phyloP scores from a whole-genome alignment of 2,113 vertebrate species.

The Chionomys nivalis region DNA sequence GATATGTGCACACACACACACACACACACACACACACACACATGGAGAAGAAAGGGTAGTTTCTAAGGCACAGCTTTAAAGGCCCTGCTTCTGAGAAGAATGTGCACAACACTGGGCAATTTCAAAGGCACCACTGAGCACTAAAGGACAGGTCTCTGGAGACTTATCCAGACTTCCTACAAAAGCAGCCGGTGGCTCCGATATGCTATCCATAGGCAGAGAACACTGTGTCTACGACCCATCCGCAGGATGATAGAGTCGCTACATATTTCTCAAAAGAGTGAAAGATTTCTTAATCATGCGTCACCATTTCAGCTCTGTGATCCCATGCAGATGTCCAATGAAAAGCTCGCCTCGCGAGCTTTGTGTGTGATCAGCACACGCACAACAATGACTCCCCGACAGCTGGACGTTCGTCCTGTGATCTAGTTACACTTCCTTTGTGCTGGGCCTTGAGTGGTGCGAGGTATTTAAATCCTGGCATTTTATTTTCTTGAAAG shows the following conservation, averaged over 20 bases:
- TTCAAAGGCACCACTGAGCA: neutral
- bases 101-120: neutral
- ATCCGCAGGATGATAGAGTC: neutral
- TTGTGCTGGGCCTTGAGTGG: conserved; percentile 80
- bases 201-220: neutral
- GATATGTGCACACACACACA: neutral
- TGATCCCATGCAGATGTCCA: conserved; percentile 79
- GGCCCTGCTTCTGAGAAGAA: neutral
- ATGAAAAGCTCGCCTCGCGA: conserved; percentile 81
- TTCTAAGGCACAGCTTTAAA: neutral
- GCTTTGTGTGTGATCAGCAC: conserved; percentile 82
- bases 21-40: neutral
- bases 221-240: neutral
- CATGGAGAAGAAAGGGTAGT: neutral
- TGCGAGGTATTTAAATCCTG: conserved; percentile 83
- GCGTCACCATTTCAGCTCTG: conserved; percentile 65
- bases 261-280: conserved; percentile 33
- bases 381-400: conserved; percentile 80
- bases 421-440: conserved; percentile 83
- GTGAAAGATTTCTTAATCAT: conserved; percentile 45
- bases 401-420: conserved; percentile 84
- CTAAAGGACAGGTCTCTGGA: neutral
- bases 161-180: neutral
- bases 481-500: conserved; percentile 75
- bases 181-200: neutral